Evolutionary conservation across 2,888 invertebrate genomes (phyloP).

Genomic region (Apamea anceps): DNA sequence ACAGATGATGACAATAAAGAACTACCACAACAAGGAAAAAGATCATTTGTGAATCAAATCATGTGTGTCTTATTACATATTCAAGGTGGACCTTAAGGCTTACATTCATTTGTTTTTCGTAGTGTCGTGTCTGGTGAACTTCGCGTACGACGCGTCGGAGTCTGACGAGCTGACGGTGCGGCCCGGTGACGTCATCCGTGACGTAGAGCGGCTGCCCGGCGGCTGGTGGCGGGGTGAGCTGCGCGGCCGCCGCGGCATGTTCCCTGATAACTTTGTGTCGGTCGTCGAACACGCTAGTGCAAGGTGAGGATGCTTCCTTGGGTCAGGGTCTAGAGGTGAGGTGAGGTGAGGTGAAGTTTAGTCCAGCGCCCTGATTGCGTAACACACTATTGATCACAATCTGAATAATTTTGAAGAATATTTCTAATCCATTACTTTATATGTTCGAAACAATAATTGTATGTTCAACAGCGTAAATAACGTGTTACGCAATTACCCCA

Average conservation of each 20-base stretch:
- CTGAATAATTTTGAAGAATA: background rate
- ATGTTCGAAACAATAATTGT: background rate
- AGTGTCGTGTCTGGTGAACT: conserved; percentile 96
- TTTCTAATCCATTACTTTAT: background rate
- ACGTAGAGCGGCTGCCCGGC: conserved; percentile 94
- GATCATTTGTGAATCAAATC: conserved; percentile 40
- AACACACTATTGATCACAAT: background rate
- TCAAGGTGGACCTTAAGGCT: conserved; percentile 53
- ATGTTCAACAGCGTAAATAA: no score
- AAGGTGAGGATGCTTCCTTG: conserved; percentile 77
- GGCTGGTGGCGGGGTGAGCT: conserved; percentile 98
- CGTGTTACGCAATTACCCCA: no score
- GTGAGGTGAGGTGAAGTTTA: background rate
- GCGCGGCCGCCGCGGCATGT: conserved; percentile 95
- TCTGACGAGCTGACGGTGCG: conserved; percentile 95
- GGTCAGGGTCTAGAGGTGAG: background rate
- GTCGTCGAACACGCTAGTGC: conserved; percentile 86
- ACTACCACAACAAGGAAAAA: conserved; percentile 25
- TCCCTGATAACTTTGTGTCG: conserved; percentile 98
- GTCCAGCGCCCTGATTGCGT: background rate
- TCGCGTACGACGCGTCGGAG: conserved; percentile 96
- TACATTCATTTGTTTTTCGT: conserved; percentile 62
- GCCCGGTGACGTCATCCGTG: conserved; percentile 95
- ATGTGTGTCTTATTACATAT: conserved; percentile 55
- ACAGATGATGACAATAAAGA: background rate